These are phyloP conservation scores for Hypomecis atomaria DNA, from an alignment of 2,888 invertebrate species.

Conservation along the genomic window DNA sequence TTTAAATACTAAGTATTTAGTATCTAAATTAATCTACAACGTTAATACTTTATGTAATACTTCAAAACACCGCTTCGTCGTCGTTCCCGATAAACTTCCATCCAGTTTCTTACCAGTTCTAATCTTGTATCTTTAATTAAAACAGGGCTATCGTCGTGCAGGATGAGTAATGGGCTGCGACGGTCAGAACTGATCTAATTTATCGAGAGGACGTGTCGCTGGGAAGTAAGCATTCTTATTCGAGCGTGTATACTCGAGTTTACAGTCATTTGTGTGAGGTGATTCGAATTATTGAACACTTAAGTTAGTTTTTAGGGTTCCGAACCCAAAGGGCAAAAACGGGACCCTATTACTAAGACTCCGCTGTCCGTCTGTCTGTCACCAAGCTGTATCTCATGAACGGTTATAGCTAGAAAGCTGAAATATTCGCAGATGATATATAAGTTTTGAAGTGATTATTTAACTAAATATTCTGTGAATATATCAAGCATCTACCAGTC, in stretches of 20 bases:
- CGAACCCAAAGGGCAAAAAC: too few relatives aligned
- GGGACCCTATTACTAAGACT: too few relatives aligned
- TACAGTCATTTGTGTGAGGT: not conserved
- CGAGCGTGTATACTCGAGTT: not conserved
- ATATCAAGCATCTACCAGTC: too few relatives aligned
- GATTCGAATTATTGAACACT: not conserved
- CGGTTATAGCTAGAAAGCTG: too few relatives aligned
- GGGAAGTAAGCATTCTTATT: slow-evolving; percentile 45
- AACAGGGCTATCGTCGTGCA: slow-evolving; percentile 44
- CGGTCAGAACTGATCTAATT: slow-evolving; percentile 52
- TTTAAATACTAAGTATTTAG: not conserved
- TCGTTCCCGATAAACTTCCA: not conserved
- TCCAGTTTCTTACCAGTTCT: slow-evolving; percentile 18
- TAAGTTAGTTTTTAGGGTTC: not conserved
- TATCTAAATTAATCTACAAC: slow-evolving; percentile 1
- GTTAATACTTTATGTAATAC: not conserved
- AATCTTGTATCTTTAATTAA: slow-evolving; percentile 42
- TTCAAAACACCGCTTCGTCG: not conserved
- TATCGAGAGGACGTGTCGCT: slow-evolving; percentile 50
- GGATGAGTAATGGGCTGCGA: slow-evolving; percentile 49
- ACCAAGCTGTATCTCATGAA: too few relatives aligned
- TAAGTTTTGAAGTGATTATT: too few relatives aligned
- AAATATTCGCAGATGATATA: too few relatives aligned
- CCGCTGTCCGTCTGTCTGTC: too few relatives aligned
- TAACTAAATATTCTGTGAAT: too few relatives aligned